These are phyloP conservation scores for Cheilosia impressa DNA, from an alignment of 2,888 invertebrate genomes.

Conservation along the genomic window DNA sequence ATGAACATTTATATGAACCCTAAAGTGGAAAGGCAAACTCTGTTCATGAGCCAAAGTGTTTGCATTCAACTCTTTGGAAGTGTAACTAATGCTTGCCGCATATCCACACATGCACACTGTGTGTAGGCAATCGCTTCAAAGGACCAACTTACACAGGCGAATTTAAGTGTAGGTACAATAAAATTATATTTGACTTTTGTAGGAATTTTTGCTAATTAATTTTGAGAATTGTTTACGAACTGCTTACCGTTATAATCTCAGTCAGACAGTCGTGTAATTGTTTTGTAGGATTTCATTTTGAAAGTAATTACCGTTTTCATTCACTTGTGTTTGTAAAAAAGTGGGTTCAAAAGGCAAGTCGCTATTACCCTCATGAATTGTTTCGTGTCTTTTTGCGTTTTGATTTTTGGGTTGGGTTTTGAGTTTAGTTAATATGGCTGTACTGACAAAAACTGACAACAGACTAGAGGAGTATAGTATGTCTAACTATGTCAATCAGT, in stretches of 20 bases:
- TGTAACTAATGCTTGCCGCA: conserved; percentile 42
- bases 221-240: conserved; percentile 31
- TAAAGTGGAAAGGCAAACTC: conserved; percentile 28
- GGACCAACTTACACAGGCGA: neutral
- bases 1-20: conserved; percentile 35
- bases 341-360: too few species aligned
- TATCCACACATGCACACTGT: neutral
- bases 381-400: too few species aligned
- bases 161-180: neutral
- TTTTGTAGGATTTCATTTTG: neutral
- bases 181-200: conserved; percentile 28
- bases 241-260: neutral
- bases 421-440: too few species aligned
- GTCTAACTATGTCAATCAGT: too few species aligned
- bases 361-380: too few species aligned
- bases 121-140: neutral
- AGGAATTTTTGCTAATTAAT: conserved; percentile 38
- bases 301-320: too few species aligned
- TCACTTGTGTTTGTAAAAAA: too few species aligned
- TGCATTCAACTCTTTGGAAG: conserved; percentile 57
- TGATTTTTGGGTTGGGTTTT: too few species aligned
- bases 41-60: conserved; percentile 45
- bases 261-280: neutral
- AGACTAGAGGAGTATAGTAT: too few species aligned
- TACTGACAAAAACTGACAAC: too few species aligned